A percentile compares a stretch with the other conserved stretches of the same genome.
Evolutionary conservation across 2,797 vertebrate genomes (phyloP).

Genomic region (Hippopotamyrus pictus): DNA sequence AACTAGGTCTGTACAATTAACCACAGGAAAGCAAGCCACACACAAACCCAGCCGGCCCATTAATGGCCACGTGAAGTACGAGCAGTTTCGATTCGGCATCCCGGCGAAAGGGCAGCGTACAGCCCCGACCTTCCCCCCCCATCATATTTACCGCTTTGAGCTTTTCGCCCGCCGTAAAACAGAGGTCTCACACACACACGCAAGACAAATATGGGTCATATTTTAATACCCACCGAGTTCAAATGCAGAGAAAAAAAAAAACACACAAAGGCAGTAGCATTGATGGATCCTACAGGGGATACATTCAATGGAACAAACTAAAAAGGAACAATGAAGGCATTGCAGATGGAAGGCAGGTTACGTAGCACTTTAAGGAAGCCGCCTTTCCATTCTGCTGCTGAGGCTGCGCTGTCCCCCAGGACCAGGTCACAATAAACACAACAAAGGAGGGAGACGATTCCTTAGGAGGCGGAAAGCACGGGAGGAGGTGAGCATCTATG

Average conservation of each 20-base stretch:
- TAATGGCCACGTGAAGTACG: neutral
- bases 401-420: neutral
- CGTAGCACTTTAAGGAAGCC: neutral
- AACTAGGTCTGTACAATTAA: slow-evolving; percentile 1
- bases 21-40: neutral
- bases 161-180: neutral
- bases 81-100: neutral
- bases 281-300: neutral
- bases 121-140: neutral
- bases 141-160: neutral
- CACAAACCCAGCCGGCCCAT: neutral
- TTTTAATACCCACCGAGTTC: neutral
- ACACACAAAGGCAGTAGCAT: neutral
- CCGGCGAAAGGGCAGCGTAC: neutral
- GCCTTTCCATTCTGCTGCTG: neutral
- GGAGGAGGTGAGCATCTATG: neutral
- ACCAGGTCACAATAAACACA: neutral
- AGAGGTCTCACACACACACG: neutral
- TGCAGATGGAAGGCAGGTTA: neutral
- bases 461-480: neutral
- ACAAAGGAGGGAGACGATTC: slow-evolving; percentile 1
- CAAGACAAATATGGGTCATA: neutral
- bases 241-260: neutral
- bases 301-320: neutral
- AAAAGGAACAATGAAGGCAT: neutral